Percentiles rank a stretch among this genome's conserved stretches.
phyloP scores from a whole-genome alignment of 2,797 vertebrate genomes.

The Sebastes diploproa region DNA sequence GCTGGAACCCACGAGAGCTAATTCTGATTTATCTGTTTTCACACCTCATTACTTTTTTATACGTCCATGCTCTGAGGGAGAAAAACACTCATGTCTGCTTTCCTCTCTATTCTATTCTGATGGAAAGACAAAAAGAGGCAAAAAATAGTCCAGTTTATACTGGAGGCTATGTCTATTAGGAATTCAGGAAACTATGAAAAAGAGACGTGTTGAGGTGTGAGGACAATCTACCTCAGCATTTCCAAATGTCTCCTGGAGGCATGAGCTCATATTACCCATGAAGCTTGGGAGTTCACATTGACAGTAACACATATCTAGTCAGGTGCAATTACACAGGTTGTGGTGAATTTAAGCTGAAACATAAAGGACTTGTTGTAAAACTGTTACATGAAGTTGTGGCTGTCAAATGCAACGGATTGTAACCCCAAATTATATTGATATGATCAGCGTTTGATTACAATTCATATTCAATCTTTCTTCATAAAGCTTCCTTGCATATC shows the following conservation, averaged over 20 bases:
- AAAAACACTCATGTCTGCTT: not conserved
- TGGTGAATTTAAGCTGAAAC: not conserved
- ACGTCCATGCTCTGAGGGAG: constrained; percentile 12
- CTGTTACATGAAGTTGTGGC: not conserved
- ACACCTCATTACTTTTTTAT: constrained; percentile 41
- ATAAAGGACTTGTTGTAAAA: not conserved
- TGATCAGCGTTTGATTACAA: not conserved
- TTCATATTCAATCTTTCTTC: not conserved
- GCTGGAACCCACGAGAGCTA: constrained; percentile 10
- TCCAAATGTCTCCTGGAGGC: constrained; percentile 14
- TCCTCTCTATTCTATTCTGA: constrained; percentile 6
- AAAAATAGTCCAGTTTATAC: constrained; percentile 6
- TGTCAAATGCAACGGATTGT: no score
- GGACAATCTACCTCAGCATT: constrained; percentile 16
- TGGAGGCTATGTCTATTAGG: constrained; percentile 26
- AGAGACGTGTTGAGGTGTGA: not conserved
- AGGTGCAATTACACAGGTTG: not conserved
- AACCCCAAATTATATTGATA: not conserved
- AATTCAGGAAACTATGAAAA: constrained; percentile 9
- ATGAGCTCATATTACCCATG: constrained; percentile 2
- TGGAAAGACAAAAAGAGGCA: not conserved
- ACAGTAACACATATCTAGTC: not conserved
- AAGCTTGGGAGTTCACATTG: constrained; percentile 1
- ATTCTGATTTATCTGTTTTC: constrained; percentile 45
- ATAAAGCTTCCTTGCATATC: not conserved